Base-by-base conservation (phyloP, 1,140 invertebrate species). In the Drosophila auraria region DNA sequence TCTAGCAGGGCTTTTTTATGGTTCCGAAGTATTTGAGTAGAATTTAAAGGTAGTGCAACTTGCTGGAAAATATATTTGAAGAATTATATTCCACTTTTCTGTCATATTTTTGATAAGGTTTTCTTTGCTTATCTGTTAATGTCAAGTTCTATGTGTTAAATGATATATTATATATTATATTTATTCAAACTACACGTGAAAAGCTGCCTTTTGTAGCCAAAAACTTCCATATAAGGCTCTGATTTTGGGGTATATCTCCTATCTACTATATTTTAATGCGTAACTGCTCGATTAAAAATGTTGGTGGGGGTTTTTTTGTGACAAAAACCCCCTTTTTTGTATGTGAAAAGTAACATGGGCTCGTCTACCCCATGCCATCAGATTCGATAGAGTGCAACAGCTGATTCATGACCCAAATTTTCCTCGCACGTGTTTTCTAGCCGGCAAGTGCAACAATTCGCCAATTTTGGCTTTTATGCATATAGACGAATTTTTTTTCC, bases 341-440 rank as follows among this genome's bases (percentile, higher is more conserved):
- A 30, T 20, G n/a, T 33, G 14, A 17, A 65, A 44, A 25, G 5
- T 2, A 23, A 1, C 14, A 11, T 38, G 23, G 66, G 27, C 14
- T 36, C 36, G 38, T 15, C 6, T 14, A 17, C n/a, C 11, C 5
- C 25, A 20, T 57, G 49, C 38, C 38, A 50, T 61, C 65, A 56
- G 20, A 54, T 6, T 27, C 14, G 36, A 14, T n/a, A 70, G 62
- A 70, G 57, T 60, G 61, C 64, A 59, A 25, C 61, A 49, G 49
- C 58, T 83, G 63, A 75, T 60, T 73, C 33, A 54, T 87, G 83
- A 87, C 80, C 79, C 51, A 83, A 33, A 61, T 86, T 71, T n/a
- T 25, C 38, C 15, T 17, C 3, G 74, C 76, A 78, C 58, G 30
- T 78, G 60, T 70, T 58, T 40, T 47, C 45, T 78, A 57, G 44